These are phyloP conservation scores for Lipophrys pholis DNA, from an alignment of 2,113 vertebrate species.

Conservation along the genomic window DNA sequence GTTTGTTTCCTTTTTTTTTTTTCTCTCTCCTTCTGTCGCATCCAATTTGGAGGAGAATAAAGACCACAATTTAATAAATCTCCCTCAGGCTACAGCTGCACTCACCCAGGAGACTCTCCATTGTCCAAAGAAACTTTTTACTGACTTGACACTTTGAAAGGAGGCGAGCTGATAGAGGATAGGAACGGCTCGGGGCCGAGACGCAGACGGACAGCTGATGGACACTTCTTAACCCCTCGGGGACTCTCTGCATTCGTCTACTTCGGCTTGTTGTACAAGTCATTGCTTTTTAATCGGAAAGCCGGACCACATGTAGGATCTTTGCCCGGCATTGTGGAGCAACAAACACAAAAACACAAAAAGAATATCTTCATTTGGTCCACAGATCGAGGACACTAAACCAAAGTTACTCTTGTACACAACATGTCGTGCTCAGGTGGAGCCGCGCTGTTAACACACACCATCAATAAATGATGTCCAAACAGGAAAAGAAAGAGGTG, in stretches of 20 bases:
- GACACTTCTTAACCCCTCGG: slow-evolving; percentile 63
- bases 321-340: neutral
- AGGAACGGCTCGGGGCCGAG: slow-evolving; percentile 52
- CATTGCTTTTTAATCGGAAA: slow-evolving; percentile 63
- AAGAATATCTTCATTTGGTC: neutral
- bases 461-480: slow-evolving; percentile 26
- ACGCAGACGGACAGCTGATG: slow-evolving; percentile 62
- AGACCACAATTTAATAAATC: slow-evolving; percentile 41
- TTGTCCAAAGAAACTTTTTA: slow-evolving; percentile 65
- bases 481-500: slow-evolving; percentile 11
- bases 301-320: slow-evolving; percentile 36
- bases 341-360: neutral
- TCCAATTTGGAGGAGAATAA: slow-evolving; percentile 33
- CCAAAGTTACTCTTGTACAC: neutral
- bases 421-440: neutral
- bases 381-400: neutral
- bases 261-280: slow-evolving; percentile 64
- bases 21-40: slow-evolving; percentile 14
- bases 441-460: neutral
- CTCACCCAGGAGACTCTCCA: slow-evolving; percentile 50
- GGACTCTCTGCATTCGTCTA: slow-evolving; percentile 58
- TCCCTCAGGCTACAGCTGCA: slow-evolving; percentile 48
- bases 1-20: slow-evolving; percentile 12
- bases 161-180: slow-evolving; percentile 61
- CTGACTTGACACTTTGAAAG: slow-evolving; percentile 75